Evolutionary conservation across 2,888 invertebrate genomes (phyloP), one percentile per base, ranked within the genome.

Genomic region (Cheilosia scutellata): DNA sequence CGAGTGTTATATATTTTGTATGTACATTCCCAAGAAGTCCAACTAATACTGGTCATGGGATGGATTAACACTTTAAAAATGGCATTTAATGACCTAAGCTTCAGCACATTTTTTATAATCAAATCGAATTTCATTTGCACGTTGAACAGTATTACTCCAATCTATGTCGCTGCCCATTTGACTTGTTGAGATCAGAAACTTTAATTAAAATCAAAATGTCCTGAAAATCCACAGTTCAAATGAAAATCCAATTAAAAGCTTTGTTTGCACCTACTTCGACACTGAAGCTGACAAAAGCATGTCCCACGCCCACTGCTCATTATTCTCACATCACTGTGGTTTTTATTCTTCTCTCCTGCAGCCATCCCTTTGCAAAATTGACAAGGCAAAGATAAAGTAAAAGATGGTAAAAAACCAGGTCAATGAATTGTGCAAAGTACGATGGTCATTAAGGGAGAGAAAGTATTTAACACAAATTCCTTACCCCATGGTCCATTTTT

Each of bases 381-480:
- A 60, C 25, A 60, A 20, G 51, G 51, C 62, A 42, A 29, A 51
- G 9, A 37, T 37, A 62, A n/a, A 29, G 51, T 27, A 37, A 62
- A 42, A 44, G 53, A 63, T 44, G 44, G 63, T 55, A 63, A 42
- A n/a, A 75, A 68, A 66, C 11, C 66, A 33, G 76, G 76, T 76
- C 66, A 76, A 76, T 60, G 58, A 31, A 68, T 76, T 53, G 25
- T 51, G 58, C 76, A 51, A 60, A 20, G 20, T 20, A 20, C 20
- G 20, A 20, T 20, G 20, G 20, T 20, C 20, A 20, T 20, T 20
- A 20, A 60, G 51, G 47, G 25, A 51, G 51, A 13, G 42, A 66
- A 42, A 76, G 76, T 68, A 51, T 66, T 76, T 68, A 68, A 68
- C 66, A 60, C 66, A 49, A 76, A 16, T 51, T 66, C 58, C 31